Evolutionary conservation across 2,888 invertebrate genomes (phyloP), one percentile per base, ranked within the genome.

Genomic region (Pterostichus madidus): DNA sequence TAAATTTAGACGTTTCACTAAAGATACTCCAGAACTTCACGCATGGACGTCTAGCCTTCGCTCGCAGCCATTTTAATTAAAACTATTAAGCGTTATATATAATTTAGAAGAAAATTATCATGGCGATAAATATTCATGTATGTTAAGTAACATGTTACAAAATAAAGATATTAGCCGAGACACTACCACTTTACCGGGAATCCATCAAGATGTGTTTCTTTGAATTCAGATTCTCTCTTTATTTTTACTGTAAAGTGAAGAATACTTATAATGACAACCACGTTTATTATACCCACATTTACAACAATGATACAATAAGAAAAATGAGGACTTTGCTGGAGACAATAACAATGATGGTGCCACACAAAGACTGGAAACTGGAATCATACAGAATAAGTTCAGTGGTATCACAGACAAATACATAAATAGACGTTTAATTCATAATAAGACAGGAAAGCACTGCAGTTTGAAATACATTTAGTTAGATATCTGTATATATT

Each of bases 81-180:
- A 77, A 77, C 77, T 77, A 77, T 77, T 56, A 77, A 75, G 52
- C 75, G 77, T 53, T 56, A 77, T 53, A 56, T 80, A 80, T 80
- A 80, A 80, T 80, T 80, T 71, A 80, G 80, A 80, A 68, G 53
- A 53, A 75, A 80, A 80, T 80, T 68, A 80, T 52, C 59, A 39
- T 2, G 32, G 15, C 8, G 52, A 68, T 81, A 81, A 81, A 81
- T 81, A 81, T 81, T 81, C 81, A 81, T 81, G 61, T 32, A 61
- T 39, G 61, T 73, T 81, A 75, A 81, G 71, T 81, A 81, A 81
- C 56, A 68, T 75, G 75, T 81, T 81, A 75, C 39, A 75, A 53
- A 81, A 81, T 75, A 52, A 75, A 75, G 49, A 75, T 24, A 31
- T 75, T 75, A 75, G 31, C 2, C 32, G 35, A 31, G 17, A 32